A percentile compares a stretch with the other conserved stretches of the same genome.
Evolutionary conservation across 2,888 invertebrate genomes (phyloP).

Genomic region (Odontothrips loti): DNA sequence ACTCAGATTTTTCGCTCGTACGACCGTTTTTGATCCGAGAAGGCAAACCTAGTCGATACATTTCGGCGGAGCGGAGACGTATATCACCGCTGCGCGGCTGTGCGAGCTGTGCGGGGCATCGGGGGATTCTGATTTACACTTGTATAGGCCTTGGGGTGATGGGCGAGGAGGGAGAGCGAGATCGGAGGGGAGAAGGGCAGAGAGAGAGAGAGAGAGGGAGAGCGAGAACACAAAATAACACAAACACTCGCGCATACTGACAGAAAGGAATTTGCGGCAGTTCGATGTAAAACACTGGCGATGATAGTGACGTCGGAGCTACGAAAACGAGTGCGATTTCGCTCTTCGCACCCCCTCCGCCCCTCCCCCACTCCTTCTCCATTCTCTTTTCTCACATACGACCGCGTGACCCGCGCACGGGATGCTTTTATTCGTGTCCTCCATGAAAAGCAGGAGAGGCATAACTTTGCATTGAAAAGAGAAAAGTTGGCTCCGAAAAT

Average conservation of each 20-base stretch:
- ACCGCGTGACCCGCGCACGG: too few species aligned
- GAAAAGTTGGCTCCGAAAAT: background rate
- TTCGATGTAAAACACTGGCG: too few species aligned
- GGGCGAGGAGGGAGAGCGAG: background rate
- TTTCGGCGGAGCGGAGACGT: background rate
- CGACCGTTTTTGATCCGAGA: conserved; percentile 15
- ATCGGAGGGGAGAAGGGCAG: background rate
- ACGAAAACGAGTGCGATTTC: too few species aligned
- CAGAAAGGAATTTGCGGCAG: too few species aligned
- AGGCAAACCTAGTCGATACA: conserved; percentile 4
- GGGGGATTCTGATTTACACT: background rate
- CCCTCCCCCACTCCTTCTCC: too few species aligned
- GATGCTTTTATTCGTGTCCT: background rate
- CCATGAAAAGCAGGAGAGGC: background rate
- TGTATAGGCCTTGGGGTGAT: background rate
- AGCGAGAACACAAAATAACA: too few species aligned
- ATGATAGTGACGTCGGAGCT: too few species aligned
- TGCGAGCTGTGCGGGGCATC: background rate
- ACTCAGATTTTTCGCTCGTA: conserved; percentile 1
- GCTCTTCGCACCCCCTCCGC: too few species aligned
- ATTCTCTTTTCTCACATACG: too few species aligned
- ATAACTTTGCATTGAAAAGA: conserved; percentile 8
- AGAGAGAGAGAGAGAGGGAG: too few species aligned
- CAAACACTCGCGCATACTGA: too few species aligned
- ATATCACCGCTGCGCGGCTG: background rate